Evolutionary conservation across 2,888 invertebrate species (phyloP), one percentile per base, ranked within the genome.

Genomic region (Lathronympha strigana): DNA sequence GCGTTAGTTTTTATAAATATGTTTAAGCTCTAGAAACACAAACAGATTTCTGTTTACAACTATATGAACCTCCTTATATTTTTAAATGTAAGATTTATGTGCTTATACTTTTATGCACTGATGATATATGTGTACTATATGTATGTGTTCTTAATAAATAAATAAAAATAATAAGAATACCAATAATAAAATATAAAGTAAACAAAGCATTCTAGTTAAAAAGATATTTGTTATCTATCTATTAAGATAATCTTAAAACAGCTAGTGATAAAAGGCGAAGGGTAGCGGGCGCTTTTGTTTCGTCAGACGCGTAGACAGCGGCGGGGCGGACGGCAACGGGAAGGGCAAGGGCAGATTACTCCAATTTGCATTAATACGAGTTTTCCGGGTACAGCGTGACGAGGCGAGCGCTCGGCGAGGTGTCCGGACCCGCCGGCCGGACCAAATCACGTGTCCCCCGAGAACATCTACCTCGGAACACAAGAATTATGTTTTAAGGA

Each of bases 401-500:
- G 77, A 78, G 75, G 77, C 55, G 60, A 64, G 58, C 33, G 60
- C 60, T 58, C 58, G 28, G 47, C 40, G 60, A 61, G 63, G 63
- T 67, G 63, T 62, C 50, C 60, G 67, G 45, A 61, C 55, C 49
- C 62, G 40, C 50, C 54, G 64, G 57, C 71, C 76, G 74, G 76
- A 78, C 79, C 79, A 81, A 84, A 87, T 87, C 85, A 87, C 81
- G 79, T 76, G 78, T 83, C 87, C 86, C 84, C 66, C 67, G 84
- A 77, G 87, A 78, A 73, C 80, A 75, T 76, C 79, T 82, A 84
- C 81, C 82, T 83, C 82, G 79, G 81, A 77, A 80, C 83, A 79
- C 81, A 82, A 76, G 85, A 83, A 86, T 88, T 87, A 87, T 86
- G 84, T 86, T 88, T 86, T 88, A 87, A 83, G 83, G 81, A 86